phyloP scores from a whole-genome alignment of 2,113 vertebrate genomes.

The Syngnathus scovelli region DNA sequence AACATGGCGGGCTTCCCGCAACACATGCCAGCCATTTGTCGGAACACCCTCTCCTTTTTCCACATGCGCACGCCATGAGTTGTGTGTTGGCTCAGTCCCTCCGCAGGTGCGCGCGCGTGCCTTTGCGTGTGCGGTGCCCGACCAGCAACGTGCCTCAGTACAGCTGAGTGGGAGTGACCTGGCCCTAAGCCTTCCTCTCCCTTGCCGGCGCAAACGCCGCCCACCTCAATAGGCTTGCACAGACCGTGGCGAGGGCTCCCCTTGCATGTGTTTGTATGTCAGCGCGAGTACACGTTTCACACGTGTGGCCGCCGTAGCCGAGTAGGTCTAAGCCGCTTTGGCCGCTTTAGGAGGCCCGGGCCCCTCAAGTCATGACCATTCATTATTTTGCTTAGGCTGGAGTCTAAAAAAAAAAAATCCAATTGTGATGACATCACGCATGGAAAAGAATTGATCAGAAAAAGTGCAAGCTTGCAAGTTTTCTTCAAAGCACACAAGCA shows the following conservation, averaged over 20 bases:
- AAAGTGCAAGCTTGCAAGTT: neutral
- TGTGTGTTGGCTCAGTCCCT: slow-evolving; percentile 25
- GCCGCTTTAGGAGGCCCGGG: slow-evolving; percentile 54
- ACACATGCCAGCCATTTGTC: slow-evolving; percentile 59
- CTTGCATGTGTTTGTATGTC: slow-evolving; percentile 48
- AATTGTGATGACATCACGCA: too few species aligned
- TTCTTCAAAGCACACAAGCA: neutral
- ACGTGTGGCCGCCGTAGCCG: slow-evolving; percentile 61
- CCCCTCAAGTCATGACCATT: too few species aligned
- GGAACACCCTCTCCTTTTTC: slow-evolving; percentile 29
- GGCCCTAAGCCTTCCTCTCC: slow-evolving; percentile 32
- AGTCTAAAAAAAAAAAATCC: too few species aligned
- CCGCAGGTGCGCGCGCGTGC: slow-evolving; percentile 48
- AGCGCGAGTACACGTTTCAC: slow-evolving; percentile 57
- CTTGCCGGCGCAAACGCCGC: slow-evolving; percentile 24
- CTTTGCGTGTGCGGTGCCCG: slow-evolving; percentile 40
- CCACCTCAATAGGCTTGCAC: slow-evolving; percentile 22
- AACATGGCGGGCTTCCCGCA: slow-evolving; percentile 37
- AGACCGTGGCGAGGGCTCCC: slow-evolving; percentile 8
- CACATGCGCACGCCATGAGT: slow-evolving; percentile 33
- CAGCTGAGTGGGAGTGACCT: slow-evolving; percentile 63
- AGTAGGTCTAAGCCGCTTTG: slow-evolving; percentile 65
- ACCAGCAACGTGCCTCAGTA: slow-evolving; percentile 51
- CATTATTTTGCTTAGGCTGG: too few species aligned
- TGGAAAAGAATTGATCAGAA: too few species aligned